Evolutionary conservation across 2,113 vertebrate genomes (phyloP).

Genomic region (Sebastes fasciatus): DNA sequence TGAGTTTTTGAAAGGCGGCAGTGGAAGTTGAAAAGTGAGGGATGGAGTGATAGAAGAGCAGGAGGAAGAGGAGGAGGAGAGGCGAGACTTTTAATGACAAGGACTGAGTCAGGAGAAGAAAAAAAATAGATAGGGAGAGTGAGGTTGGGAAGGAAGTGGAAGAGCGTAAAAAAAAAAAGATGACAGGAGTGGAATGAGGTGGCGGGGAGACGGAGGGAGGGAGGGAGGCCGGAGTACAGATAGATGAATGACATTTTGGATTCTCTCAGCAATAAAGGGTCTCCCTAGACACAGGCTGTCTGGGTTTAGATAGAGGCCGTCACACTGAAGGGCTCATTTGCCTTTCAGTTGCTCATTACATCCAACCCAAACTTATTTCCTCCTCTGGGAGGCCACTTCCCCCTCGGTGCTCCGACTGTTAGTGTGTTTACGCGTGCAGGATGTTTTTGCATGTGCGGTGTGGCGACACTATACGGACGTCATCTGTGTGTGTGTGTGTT

Average conservation of each 20-base stretch:
- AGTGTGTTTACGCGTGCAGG: neutral
- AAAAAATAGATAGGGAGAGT: neutral
- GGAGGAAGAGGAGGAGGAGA: neutral
- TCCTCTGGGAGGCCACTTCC: constrained; percentile 42
- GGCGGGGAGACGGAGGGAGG: constrained; percentile 3
- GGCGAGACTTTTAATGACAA: constrained; percentile 28
- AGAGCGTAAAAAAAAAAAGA: constrained; percentile 30
- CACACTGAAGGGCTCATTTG: constrained; percentile 78
- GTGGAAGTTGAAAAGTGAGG: neutral
- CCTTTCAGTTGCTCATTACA: constrained; percentile 78
- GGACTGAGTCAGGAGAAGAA: constrained; percentile 8
- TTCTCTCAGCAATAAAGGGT: constrained; percentile 77
- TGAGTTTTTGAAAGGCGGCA: neutral
- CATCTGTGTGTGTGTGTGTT: constrained; percentile 3
- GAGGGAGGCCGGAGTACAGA: constrained; percentile 28
- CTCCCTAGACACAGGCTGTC: constrained; percentile 75
- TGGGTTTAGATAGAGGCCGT: constrained; percentile 71
- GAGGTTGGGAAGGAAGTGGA: constrained; percentile 9
- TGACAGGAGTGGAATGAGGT: constrained; percentile 54
- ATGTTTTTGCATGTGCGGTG: neutral
- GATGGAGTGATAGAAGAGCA: neutral
- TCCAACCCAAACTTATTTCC: constrained; percentile 72
- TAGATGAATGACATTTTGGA: constrained; percentile 79
- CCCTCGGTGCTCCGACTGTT: neutral
- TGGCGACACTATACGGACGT: neutral